A percentile compares a stretch with the other conserved stretches of the same genome.
Evolutionary conservation across 2,888 invertebrate genomes (phyloP).

Genomic region (Pristionchus entomophagus): DNA sequence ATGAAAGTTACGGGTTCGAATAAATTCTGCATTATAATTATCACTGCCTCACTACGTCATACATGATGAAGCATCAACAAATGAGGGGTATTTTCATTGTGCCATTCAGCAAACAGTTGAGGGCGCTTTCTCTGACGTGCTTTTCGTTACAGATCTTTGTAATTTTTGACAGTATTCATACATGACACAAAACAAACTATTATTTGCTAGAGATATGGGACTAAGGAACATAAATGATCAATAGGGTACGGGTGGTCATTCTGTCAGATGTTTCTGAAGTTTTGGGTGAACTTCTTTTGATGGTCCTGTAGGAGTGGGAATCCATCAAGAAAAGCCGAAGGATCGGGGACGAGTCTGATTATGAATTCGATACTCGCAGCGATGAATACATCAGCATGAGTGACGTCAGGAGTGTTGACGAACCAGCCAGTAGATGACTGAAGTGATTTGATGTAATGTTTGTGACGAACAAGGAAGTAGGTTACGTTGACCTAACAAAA

Average conservation of each 20-base stretch:
- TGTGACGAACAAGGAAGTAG: neutral
- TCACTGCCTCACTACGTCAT: neutral
- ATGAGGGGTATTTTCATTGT: too few species aligned
- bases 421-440: constrained; percentile 30
- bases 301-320: neutral
- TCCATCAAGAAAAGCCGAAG: neutral
- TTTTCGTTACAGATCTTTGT: too few species aligned
- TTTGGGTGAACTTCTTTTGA: constrained; percentile 12
- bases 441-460: neutral
- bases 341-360: neutral
- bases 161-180: too few species aligned
- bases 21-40: neutral
- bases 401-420: neutral
- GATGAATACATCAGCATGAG: constrained; percentile 19
- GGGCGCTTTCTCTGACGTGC: too few species aligned
- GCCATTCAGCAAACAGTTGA: too few species aligned
- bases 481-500: neutral
- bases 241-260: neutral
- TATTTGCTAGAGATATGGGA: too few species aligned
- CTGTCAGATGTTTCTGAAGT: constrained; percentile 4
- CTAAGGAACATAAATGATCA: neutral
- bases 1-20: neutral
- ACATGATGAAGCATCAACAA: too few species aligned
- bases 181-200: too few species aligned
- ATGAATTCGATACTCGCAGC: neutral